These are phyloP conservation scores for Hypomesus transpacificus DNA, from an alignment of 2,113 vertebrate species.

Conservation along the genomic window DNA sequence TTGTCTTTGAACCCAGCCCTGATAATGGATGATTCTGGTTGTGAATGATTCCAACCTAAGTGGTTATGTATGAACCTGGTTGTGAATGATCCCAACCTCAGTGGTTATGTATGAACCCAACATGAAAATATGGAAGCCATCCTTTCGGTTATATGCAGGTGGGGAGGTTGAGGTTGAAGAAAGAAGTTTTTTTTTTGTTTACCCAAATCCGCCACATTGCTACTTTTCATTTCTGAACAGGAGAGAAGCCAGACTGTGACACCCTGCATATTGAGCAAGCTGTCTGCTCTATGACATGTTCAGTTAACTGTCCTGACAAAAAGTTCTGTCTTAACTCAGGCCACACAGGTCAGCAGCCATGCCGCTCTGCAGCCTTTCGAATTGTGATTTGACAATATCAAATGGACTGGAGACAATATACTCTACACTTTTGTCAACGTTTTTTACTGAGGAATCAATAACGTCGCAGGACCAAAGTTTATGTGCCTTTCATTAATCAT, in stretches of 20 bases:
- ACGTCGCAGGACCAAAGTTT: conserved; percentile 81
- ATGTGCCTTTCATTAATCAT: conserved; percentile 79
- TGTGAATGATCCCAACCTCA: no score
- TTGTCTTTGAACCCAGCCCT: no score
- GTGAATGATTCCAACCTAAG: no score
- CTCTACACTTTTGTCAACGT: conserved; percentile 43
- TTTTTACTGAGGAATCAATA: conserved; percentile 60
- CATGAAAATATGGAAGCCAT: no score
- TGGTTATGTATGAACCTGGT: no score
- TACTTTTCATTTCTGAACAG: conserved; percentile 48
- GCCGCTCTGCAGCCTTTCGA: conserved; percentile 14
- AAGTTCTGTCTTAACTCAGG: conserved; percentile 40
- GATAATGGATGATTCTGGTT: no score
- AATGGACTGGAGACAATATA: conserved; percentile 5
- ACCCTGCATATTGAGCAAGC: conserved; percentile 14
- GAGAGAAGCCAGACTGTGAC: conserved; percentile 64
- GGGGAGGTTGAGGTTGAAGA: no score
- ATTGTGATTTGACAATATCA: conserved; percentile 25
- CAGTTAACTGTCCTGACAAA: not conserved
- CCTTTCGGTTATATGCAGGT: no score
- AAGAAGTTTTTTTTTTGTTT: not conserved
- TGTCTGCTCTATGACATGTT: not conserved
- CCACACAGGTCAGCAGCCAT: conserved; percentile 29
- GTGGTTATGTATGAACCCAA: no score
- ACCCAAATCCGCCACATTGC: conserved; percentile 20